Base-by-base conservation (phyloP, 2,797 vertebrate species). In the Hydrophis major region DNA sequence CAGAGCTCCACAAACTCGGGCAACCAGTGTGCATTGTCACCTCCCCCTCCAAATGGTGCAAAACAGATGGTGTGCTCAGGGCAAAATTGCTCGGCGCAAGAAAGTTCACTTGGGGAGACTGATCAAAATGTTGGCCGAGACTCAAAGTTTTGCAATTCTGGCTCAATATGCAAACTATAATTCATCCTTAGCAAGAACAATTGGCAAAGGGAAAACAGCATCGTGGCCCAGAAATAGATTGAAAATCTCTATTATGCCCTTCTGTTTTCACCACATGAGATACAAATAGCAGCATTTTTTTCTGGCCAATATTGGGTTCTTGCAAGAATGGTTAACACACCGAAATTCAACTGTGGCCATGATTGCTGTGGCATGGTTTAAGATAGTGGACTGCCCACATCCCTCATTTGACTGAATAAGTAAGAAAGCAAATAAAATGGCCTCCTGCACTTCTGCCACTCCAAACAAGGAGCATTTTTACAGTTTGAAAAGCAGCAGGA, bases 401-500 rank as follows among this genome's bases (percentile, higher is more conserved):
- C 92, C 90, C 92, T 63, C 91, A 28, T 94, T 96, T 86, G 55
- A 93, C 91, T 78, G 42, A 42, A 4, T 18, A 78, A 78, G 37
- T 20, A 57, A 57, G 59, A 25, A 42, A 42, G 2, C 66, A 74
- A 37, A 20, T 6, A 22, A 42, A 42, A 78, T 16, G 74, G 37
- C 22, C 8, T 22, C 74, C 74, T 78, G 94, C 59, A 90, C 94
- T 93, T 27, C 78, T 94, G 92, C 14, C 96, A 95, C 91, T 18
- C 93, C 94, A 63, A 95, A 96, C 96, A 95, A 95, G 95, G 96
- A 95, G 93, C 95, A 95, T 93, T 87, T 94, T 96, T 93, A 92
- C 91, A 93, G 91, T 94, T 89, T 90, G 95, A 96, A 61, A 95
- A 96, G 42, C 42, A 42, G 42, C 42, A 42, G 95, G 95, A 94